Base-by-base conservation (phyloP, 2,113 vertebrate genomes). In the Carlito syrichta region DNA sequence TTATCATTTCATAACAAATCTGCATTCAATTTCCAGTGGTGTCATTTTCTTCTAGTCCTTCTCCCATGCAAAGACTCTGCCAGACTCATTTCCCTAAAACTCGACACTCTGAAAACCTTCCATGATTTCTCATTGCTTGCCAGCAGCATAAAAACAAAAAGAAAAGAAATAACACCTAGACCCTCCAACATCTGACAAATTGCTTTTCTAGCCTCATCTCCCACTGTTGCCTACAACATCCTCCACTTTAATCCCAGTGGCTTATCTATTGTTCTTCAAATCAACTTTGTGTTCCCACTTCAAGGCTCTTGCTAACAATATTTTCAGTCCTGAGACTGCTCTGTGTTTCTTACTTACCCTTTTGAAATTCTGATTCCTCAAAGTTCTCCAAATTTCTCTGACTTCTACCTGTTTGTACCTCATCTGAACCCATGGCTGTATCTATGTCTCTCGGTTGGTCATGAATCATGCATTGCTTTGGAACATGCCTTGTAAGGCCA, bases 1-100 rank as follows among this genome's bases (percentile, higher is more conserved):
- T 85, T 25, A 88, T n/a, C 86, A 79, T 63, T 86, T 94, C 30
- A 87, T 86, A 68, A 84, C 23, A 62, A 56, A 92, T 95, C 48
- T 82, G 25, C 78, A 82, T 86, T 54, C 14, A 76, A 4, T 90
- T 92, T 83, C 45, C 56, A 86, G 56, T 6, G 71, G n/a, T 89
- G 52, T 45, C 60, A 71, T 84, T 32, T 79, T 58, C 38, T 76
- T 93, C 63, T 79, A 54, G 63, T 68, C 30, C n/a, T 86, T 81
- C 25, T 92, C 68, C 56, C 17, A 77, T 84, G 82, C 30, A 86
- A 78, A n/a, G 56, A 40, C 2, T 62, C 40, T 78, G 48, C 40
- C 88, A 82, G 43, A 63, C 48, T 50, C 92, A 90, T 87, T 86
- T 63, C 68, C 52, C 56, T 48, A 90, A 92, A 83, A 83, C 32